Percentiles rank a stretch among this genome's conserved stretches.
These are phyloP conservation scores for Eudyptes chrysolophus DNA, from an alignment of 2,113 vertebrate genomes.

Conservation along the genomic window DNA sequence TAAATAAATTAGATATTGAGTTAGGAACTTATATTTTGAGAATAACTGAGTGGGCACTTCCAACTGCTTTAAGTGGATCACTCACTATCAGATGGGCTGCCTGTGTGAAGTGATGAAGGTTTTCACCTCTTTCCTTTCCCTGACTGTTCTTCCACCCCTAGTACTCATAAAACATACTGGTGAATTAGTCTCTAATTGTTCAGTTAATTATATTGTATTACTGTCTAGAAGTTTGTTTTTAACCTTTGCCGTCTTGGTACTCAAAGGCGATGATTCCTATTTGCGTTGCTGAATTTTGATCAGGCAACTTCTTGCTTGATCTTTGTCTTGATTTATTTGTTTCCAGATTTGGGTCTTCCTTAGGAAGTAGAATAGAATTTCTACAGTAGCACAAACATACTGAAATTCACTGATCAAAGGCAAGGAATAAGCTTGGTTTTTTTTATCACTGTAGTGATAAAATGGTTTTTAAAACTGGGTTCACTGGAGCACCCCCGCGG, in stretches of 20 bases:
- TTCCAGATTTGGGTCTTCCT: background rate
- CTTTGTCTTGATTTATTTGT: background rate
- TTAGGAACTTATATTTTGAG: background rate
- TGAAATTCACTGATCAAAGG: background rate
- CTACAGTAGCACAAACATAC: background rate
- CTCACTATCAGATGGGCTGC: background rate
- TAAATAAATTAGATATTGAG: background rate
- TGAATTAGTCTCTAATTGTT: background rate
- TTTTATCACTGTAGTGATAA: background rate
- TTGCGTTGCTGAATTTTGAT: background rate
- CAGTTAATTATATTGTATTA: background rate
- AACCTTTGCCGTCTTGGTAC: background rate
- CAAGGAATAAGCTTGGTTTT: background rate
- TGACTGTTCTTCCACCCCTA: background rate
- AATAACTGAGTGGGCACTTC: background rate
- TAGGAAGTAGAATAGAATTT: background rate
- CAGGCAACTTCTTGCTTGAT: background rate
- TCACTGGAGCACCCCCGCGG: rapidly evolving
- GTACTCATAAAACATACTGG: background rate
- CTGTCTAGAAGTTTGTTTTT: background rate
- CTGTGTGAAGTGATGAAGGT: background rate
- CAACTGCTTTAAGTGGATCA: background rate
- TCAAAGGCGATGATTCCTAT: background rate
- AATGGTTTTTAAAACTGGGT: background rate
- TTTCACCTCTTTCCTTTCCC: background rate